Percentiles rank a stretch among this genome's conserved stretches.
Conservation (phyloP, 2,888 invertebrate genomes). For the Tetranychus piercei region DNA sequence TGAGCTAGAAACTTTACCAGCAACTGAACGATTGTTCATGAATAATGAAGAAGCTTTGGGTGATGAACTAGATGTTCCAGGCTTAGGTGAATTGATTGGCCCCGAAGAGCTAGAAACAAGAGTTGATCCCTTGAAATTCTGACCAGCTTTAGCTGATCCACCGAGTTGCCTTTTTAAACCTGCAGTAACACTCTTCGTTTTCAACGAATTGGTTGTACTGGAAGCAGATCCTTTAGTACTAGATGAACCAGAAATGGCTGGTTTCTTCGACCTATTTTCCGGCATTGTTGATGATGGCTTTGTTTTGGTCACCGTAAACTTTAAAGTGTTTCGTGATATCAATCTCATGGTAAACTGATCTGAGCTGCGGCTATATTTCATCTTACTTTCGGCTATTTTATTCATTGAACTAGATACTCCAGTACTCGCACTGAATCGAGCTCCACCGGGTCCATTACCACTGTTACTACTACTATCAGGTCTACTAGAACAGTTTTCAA, state of each 20-base stretch:
- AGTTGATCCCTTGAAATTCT: constrained; percentile 9
- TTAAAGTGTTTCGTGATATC: constrained; percentile 15
- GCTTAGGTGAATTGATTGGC: constrained; percentile 3
- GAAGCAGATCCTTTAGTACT: background rate
- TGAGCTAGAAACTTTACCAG: constrained; percentile 12
- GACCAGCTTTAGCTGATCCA: background rate
- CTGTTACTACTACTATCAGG: constrained; percentile 27
- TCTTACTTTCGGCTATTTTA: constrained; percentile 7
- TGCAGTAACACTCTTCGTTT: background rate
- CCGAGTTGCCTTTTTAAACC: constrained; percentile 11
- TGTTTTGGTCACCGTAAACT: constrained; percentile 21
- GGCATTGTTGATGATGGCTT: constrained; percentile 11
- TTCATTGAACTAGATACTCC: constrained; percentile 5
- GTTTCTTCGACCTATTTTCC: background rate
- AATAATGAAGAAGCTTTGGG: background rate
- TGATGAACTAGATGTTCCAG: background rate
- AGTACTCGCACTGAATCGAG: background rate
- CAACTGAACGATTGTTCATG: background rate
- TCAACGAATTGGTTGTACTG: background rate
- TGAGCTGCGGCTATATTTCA: constrained; percentile 16
- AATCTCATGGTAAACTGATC: constrained; percentile 21
- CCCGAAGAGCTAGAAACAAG: background rate
- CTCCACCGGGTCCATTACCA: background rate
- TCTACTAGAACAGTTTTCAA: constrained; percentile 24
- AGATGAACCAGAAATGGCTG: background rate